phyloP scores from a whole-genome alignment of 2,888 invertebrate species.

The Nemapogon koenigi region DNA sequence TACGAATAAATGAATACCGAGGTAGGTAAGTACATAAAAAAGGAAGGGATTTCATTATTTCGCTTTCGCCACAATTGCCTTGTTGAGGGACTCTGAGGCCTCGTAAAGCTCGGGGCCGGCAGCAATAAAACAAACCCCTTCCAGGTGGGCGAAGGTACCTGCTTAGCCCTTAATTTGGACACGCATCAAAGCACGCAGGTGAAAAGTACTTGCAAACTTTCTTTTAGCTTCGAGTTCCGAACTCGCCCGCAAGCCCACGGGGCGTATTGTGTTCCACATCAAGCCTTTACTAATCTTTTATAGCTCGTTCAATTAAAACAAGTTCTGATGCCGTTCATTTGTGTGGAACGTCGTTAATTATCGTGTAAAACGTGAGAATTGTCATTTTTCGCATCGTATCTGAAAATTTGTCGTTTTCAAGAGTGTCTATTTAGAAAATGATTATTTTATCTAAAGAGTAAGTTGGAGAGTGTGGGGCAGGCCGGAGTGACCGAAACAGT shows the following conservation, averaged over 20 bases:
- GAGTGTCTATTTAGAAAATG: too few relatives aligned
- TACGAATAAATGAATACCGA: constrained; percentile 9
- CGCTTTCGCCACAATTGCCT: constrained; percentile 11
- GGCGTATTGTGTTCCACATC: too few relatives aligned
- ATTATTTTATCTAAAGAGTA: too few relatives aligned
- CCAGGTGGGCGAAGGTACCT: constrained; percentile 9
- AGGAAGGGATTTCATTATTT: constrained; percentile 11
- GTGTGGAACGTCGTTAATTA: too few relatives aligned
- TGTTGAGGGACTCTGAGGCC: constrained; percentile 10
- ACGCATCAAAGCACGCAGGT: constrained; percentile 9
- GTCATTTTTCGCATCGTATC: too few relatives aligned
- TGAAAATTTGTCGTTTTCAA: too few relatives aligned
- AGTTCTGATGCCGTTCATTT: too few relatives aligned
- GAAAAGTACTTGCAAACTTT: constrained; percentile 8
- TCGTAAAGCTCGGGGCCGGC: constrained; percentile 9
- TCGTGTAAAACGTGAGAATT: too few relatives aligned
- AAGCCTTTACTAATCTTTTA: too few relatives aligned
- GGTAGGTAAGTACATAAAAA: constrained; percentile 8
- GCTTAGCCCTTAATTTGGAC: constrained; percentile 9
- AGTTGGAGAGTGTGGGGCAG: too few relatives aligned
- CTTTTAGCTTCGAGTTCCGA: background rate
- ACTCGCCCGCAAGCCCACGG: background rate
- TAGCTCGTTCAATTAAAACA: too few relatives aligned
- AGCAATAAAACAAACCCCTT: constrained; percentile 11
- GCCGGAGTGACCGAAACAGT: too few relatives aligned